These are phyloP conservation scores for Darevskia nairensis DNA, from an alignment of 2,797 vertebrate genomes.

Conservation along the genomic window DNA sequence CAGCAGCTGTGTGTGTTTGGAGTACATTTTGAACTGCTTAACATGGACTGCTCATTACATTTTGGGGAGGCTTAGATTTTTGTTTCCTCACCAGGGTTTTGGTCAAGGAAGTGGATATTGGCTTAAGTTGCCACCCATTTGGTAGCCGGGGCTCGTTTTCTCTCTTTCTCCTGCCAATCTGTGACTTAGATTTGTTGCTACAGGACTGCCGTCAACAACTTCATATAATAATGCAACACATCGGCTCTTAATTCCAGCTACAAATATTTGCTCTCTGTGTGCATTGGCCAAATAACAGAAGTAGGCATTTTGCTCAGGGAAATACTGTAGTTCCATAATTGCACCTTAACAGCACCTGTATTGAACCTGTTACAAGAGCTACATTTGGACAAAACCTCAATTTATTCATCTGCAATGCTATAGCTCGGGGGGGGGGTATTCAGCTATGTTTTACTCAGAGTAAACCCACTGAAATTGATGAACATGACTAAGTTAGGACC, in stretches of 20 bases:
- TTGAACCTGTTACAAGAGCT: constrained; percentile 77
- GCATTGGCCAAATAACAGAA: constrained; percentile 78
- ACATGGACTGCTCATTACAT: constrained; percentile 87
- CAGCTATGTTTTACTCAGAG: too few relatives aligned
- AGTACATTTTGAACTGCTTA: constrained; percentile 85
- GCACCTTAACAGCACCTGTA: constrained; percentile 65
- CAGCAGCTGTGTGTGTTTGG: constrained; percentile 82
- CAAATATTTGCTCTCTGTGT: constrained; percentile 81
- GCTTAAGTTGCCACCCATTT: constrained; percentile 55
- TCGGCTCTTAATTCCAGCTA: constrained; percentile 78
- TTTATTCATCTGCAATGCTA: constrained; percentile 54
- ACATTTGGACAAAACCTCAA: constrained; percentile 64
- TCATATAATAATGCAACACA: constrained; percentile 74
- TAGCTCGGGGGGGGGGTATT: constrained; percentile 26
- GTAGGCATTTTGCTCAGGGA: constrained; percentile 71
- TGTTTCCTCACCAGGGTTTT: constrained; percentile 70
- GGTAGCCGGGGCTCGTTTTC: constrained; percentile 31
- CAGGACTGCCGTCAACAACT: constrained; percentile 48
- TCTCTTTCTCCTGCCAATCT: constrained; percentile 22
- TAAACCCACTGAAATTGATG: too few relatives aligned
- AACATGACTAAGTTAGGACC: too few relatives aligned
- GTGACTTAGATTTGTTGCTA: constrained; percentile 54
- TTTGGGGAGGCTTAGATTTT: constrained; percentile 77
- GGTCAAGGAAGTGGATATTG: constrained; percentile 64
- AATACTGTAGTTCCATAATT: constrained; percentile 78